phyloP scores from a whole-genome alignment of 2,797 vertebrate species.

The Sebastes variabilis region DNA sequence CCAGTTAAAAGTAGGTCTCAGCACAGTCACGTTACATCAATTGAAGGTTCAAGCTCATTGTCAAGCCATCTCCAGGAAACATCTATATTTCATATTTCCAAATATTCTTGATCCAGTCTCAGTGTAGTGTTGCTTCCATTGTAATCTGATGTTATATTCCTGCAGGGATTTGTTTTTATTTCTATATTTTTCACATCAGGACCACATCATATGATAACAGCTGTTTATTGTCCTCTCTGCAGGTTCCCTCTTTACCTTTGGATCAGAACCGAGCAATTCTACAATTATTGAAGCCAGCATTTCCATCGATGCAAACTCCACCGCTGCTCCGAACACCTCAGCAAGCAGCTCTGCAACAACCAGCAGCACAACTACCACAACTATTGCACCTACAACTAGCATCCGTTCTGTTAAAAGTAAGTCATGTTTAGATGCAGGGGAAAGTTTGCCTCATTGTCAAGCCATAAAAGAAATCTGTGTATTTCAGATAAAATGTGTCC shows the following conservation, averaged over 20 bases:
- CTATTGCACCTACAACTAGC: constrained; percentile 25
- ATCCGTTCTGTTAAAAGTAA: constrained; percentile 72
- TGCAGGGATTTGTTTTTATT: not conserved
- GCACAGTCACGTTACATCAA: not conserved
- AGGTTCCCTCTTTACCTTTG: constrained; percentile 81
- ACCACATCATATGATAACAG: not conserved
- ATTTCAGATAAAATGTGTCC: not conserved
- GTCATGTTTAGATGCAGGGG: constrained; percentile 5
- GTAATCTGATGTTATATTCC: not conserved
- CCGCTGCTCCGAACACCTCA: constrained; percentile 33
- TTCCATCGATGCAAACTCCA: constrained; percentile 36
- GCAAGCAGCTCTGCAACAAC: constrained; percentile 4
- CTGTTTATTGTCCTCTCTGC: not conserved
- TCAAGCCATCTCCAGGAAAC: not conserved
- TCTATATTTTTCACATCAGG: not conserved
- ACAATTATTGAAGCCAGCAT: constrained; percentile 54
- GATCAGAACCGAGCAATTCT: constrained; percentile 71
- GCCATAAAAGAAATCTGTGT: not conserved
- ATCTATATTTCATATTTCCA: not conserved
- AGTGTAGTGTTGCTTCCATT: not conserved
- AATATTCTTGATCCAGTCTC: not conserved
- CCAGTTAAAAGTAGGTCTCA: constrained; percentile 74
- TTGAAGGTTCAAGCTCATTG: not conserved
- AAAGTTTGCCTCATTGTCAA: not conserved
- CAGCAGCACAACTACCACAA: constrained; percentile 23